Evolutionary conservation across 2,797 vertebrate genomes (phyloP).

Genomic region (Manis javanica): DNA sequence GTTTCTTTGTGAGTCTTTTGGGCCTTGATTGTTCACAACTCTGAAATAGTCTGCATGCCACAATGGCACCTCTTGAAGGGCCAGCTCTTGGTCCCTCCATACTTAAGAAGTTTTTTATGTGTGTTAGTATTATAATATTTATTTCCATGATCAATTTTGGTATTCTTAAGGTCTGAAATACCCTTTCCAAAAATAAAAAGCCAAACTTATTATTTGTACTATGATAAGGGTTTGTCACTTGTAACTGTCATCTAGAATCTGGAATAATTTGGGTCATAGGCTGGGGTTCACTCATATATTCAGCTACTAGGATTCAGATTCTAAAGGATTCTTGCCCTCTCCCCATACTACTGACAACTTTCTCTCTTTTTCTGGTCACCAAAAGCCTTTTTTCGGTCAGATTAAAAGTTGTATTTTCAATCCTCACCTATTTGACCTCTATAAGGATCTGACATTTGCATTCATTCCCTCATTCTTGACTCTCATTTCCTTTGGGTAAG

Average conservation of each 20-base stretch:
- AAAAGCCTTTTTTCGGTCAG: background rate
- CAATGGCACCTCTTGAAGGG: too few species aligned
- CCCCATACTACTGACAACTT: background rate
- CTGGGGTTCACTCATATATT: background rate
- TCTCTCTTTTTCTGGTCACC: background rate
- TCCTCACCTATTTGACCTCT: background rate
- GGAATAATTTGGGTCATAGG: background rate
- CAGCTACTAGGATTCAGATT: background rate
- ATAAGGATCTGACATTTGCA: background rate
- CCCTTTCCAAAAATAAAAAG: background rate
- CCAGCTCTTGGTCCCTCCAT: too few species aligned
- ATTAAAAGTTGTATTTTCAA: background rate
- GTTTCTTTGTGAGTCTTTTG: too few species aligned
- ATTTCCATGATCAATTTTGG: background rate
- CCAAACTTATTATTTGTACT: background rate
- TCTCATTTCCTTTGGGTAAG: background rate
- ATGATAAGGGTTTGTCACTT: background rate
- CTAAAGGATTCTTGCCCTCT: background rate
- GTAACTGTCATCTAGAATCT: background rate
- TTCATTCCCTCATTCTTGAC: background rate
- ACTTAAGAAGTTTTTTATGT: background rate
- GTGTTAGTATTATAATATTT: background rate
- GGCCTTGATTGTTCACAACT: too few species aligned
- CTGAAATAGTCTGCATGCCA: too few species aligned
- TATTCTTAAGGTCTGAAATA: constrained; percentile 31